Evolutionary conservation across 2,797 vertebrate species (phyloP).

Genomic region (Mareca penelope): DNA sequence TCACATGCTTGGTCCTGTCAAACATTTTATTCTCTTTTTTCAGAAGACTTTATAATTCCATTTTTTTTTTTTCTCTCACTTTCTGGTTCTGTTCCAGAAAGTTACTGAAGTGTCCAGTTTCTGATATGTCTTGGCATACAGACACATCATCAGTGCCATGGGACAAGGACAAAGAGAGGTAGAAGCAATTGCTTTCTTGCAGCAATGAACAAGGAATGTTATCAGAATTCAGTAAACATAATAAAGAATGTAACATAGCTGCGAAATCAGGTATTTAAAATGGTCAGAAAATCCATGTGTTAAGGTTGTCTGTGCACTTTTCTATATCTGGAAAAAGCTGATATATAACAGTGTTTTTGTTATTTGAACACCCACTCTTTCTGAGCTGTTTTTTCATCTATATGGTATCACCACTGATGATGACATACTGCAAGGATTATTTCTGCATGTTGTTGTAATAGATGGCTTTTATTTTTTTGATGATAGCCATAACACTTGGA

Average conservation of each 20-base stretch:
- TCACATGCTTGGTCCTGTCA: constrained; percentile 44
- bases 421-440: neutral
- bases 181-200: neutral
- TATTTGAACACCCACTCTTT: neutral
- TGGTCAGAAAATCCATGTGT: neutral
- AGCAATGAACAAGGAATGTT: neutral
- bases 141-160: neutral
- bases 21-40: constrained; percentile 28
- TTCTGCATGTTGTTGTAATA: neutral
- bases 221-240: neutral
- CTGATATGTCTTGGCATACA: constrained; percentile 4
- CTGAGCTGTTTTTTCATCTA: neutral
- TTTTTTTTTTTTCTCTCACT: neutral
- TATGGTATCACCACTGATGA: neutral
- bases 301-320: neutral
- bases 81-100: constrained; percentile 41
- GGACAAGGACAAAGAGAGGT: neutral
- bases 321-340: neutral
- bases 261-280: neutral
- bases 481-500: neutral
- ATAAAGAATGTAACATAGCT: neutral
- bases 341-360: neutral
- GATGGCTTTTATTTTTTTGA: neutral
- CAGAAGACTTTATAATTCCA: constrained; percentile 32
- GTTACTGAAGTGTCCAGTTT: constrained; percentile 27